Evolutionary conservation across 2,797 vertebrate species (phyloP).

Genomic region (Pipistrellus nathusii): DNA sequence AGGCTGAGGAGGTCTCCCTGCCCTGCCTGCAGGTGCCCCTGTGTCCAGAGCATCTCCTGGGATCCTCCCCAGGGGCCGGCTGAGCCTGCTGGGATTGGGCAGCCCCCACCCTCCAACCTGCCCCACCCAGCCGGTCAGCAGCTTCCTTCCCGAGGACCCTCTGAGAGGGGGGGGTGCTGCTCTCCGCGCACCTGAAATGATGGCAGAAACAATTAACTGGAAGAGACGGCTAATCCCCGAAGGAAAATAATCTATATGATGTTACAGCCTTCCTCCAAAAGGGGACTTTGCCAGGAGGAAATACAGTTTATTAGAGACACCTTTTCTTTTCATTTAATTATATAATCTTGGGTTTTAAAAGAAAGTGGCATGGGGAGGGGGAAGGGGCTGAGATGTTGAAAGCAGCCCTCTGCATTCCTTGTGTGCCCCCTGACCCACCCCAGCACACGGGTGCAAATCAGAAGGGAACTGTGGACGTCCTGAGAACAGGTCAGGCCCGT

Average conservation of each 20-base stretch:
- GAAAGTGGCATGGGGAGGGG: neutral
- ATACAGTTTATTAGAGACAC: constrained; percentile 84
- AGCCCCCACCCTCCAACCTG: neutral
- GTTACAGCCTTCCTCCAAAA: constrained; percentile 84
- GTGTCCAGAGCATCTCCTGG: neutral
- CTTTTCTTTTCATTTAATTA: constrained; percentile 86
- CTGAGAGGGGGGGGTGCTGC: neutral
- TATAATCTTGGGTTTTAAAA: constrained; percentile 80
- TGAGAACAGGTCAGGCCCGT: constrained; percentile 67
- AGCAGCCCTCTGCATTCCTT: constrained; percentile 80
- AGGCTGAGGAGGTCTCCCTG: neutral
- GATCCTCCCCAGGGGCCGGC: neutral
- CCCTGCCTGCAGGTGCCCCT: neutral
- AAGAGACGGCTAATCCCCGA: constrained; percentile 81
- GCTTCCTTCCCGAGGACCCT: neutral
- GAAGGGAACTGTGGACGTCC: constrained; percentile 75
- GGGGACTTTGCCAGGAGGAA: constrained; percentile 83
- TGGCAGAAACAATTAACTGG: constrained; percentile 83
- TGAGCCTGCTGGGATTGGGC: neutral
- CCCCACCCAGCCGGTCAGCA: neutral
- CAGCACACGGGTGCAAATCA: constrained; percentile 77
- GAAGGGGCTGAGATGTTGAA: constrained; percentile 77
- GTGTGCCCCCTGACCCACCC: constrained; percentile 79
- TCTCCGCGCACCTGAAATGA: constrained; percentile 63
- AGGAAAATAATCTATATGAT: constrained; percentile 84